A percentile compares a stretch with the other conserved stretches of the same genome.
Conservation (phyloP, 2,113 vertebrate genomes). For the Cyanoliseus patagonus region DNA sequence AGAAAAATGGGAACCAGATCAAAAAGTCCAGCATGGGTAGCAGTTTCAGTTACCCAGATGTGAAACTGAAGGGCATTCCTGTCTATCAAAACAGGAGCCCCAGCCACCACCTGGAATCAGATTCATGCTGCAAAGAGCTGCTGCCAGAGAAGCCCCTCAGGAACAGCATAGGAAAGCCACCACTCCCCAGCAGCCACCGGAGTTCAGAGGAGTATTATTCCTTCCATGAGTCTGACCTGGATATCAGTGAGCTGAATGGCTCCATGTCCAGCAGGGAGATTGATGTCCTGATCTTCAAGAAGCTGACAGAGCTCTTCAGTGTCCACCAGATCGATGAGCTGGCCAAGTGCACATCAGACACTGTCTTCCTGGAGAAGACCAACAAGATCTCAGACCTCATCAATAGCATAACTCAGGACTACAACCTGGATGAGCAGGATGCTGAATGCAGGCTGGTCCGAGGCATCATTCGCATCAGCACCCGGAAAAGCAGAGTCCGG, state of each 20-base stretch:
- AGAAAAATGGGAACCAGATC: conserved; percentile 74
- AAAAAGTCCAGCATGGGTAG: conserved; percentile 75
- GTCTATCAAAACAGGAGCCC: conserved; percentile 77
- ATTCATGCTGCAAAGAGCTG: conserved; percentile 77
- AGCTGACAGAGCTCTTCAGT: conserved; percentile 95
- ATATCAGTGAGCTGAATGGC: conserved; percentile 86
- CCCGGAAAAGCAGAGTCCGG: conserved; percentile 80
- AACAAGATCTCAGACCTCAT: conserved; percentile 98
- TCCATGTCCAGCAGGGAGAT: conserved; percentile 90
- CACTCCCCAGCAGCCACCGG: conserved; percentile 72
- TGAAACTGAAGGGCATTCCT: conserved; percentile 89
- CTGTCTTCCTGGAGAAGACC: conserved; percentile 95
- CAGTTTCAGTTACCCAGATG: conserved; percentile 92
- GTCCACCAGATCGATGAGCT: conserved; percentile 98
- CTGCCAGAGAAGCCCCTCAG: conserved; percentile 63
- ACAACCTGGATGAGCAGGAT: conserved; percentile 95
- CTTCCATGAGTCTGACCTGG: conserved; percentile 85
- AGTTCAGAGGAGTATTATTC: conserved; percentile 91
- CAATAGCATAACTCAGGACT: conserved; percentile 96
- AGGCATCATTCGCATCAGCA: conserved; percentile 97
- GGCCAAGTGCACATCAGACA: conserved; percentile 96
- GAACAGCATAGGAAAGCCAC: conserved; percentile 59
- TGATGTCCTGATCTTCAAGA: conserved; percentile 93
- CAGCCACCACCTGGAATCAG: conserved; percentile 53
- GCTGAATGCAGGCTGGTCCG: conserved; percentile 94